These are phyloP conservation scores for Apistogramma diplotaenia DNA, from an alignment of 2,113 vertebrate genomes.

Conservation along the genomic window DNA sequence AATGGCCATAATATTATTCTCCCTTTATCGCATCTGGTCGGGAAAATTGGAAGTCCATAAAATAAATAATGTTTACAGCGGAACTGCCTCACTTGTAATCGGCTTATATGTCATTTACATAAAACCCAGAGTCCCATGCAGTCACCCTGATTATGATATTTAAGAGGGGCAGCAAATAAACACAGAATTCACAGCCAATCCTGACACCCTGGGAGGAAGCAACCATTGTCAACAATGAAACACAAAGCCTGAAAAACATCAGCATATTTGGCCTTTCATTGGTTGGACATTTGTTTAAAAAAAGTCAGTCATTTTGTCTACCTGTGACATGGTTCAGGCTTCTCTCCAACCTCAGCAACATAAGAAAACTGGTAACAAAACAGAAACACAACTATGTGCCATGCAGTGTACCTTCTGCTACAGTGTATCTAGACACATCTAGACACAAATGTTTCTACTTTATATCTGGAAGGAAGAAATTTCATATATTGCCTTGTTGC, in stretches of 20 bases:
- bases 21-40: conserved; percentile 72
- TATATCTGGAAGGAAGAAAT: no score
- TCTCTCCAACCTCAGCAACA: background rate
- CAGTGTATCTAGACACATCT: background rate
- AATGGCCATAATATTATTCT: conserved; percentile 73
- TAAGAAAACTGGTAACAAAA: background rate
- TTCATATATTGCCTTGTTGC: no score
- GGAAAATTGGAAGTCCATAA: conserved; percentile 78
- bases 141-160: conserved; percentile 72
- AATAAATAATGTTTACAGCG: conserved; percentile 77
- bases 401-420: background rate
- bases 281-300: background rate
- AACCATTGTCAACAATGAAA: conserved; percentile 2
- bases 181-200: conserved; percentile 58
- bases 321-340: background rate
- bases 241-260: conserved; percentile 5
- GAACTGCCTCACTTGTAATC: conserved; percentile 77
- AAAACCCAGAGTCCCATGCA: conserved; percentile 73
- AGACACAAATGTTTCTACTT: no score
- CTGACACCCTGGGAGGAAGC: conserved; percentile 29
- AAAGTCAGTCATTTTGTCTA: background rate
- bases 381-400: background rate
- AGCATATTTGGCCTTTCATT: background rate
- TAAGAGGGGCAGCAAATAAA: conserved; percentile 72
- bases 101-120: conserved; percentile 81